Evolutionary conservation across 2,888 invertebrate species (phyloP).

Genomic region (Julus scanicus): DNA sequence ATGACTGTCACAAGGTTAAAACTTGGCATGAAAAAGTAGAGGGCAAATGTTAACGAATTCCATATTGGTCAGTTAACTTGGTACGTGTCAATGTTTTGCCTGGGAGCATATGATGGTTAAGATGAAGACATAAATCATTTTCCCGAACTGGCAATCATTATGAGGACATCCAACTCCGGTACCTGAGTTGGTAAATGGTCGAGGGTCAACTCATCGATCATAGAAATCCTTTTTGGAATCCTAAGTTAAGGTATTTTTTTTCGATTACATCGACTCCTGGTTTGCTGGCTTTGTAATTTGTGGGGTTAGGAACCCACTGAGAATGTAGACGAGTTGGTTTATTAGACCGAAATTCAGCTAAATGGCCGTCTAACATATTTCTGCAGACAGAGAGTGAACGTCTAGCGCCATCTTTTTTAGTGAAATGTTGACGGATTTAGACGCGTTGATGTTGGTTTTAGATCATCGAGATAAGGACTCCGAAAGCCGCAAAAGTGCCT

Average conservation of each 20-base stretch:
- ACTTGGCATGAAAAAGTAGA: background rate
- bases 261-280: background rate
- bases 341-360: background rate
- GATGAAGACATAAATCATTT: background rate
- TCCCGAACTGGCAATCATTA: background rate
- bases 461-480: background rate
- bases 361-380: background rate
- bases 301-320: background rate
- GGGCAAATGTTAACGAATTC: background rate
- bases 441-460: background rate
- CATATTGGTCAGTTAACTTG: background rate
- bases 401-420: too few relatives aligned
- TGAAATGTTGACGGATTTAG: constrained; percentile 17
- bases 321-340: constrained; percentile 20
- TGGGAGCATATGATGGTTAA: background rate
- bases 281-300: background rate
- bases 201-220: background rate
- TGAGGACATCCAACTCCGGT: background rate
- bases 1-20: background rate
- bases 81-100: background rate
- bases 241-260: background rate
- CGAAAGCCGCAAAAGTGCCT: background rate
- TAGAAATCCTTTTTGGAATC: background rate
- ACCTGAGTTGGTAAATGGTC: background rate
- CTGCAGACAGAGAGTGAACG: background rate